Evolutionary conservation across 2,797 vertebrate species (phyloP).

Genomic region (Nyctalus aviator): DNA sequence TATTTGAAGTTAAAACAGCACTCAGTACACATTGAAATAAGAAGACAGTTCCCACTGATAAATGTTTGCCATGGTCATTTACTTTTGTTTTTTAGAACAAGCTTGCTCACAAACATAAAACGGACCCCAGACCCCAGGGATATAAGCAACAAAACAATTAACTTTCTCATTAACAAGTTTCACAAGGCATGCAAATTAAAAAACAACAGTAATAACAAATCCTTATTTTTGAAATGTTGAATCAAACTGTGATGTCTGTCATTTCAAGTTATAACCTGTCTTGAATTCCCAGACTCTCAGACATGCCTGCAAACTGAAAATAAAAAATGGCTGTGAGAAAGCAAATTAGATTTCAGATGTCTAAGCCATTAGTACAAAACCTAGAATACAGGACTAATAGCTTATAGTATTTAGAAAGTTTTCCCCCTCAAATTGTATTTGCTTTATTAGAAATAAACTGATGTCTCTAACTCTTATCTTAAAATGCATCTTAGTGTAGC

Average conservation of each 20-base stretch:
- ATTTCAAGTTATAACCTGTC: constrained; percentile 66
- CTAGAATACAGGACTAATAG: neutral
- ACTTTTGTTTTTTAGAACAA: constrained; percentile 57
- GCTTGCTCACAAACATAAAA: neutral
- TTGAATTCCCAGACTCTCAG: constrained; percentile 67
- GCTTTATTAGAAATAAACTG: neutral
- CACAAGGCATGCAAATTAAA: constrained; percentile 31
- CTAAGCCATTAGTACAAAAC: constrained; percentile 27
- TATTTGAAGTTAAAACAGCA: constrained; percentile 37
- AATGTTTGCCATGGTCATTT: neutral
- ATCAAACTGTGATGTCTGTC: constrained; percentile 25
- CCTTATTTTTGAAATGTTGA: constrained; percentile 28
- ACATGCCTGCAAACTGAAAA: constrained; percentile 43
- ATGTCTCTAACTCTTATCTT: neutral
- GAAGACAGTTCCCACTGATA: neutral
- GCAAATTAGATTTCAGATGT: constrained; percentile 57
- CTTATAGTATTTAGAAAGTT: neutral
- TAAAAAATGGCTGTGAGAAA: constrained; percentile 51
- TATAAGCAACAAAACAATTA: constrained; percentile 66
- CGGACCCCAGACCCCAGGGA: constrained; percentile 27
- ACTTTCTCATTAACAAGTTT: constrained; percentile 68
- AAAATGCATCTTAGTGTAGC: neutral
- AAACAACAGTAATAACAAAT: constrained; percentile 74
- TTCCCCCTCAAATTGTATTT: neutral
- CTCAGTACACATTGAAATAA: constrained; percentile 17